Conservation (phyloP, 2,113 vertebrate genomes). For the Etheostoma cragini region DNA sequence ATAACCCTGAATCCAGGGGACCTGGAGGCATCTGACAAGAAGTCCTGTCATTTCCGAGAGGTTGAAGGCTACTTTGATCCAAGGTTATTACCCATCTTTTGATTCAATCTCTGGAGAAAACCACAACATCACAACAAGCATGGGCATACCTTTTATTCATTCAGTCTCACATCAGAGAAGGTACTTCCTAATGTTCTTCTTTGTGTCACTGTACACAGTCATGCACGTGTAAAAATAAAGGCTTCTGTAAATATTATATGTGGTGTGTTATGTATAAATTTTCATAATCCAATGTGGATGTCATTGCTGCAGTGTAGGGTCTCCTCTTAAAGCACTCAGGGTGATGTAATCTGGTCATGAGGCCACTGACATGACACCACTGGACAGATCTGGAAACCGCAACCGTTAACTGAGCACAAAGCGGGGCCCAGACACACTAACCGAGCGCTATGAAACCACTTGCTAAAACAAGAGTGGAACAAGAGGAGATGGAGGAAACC, state of each 20-base stretch:
- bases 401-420: constrained; percentile 35
- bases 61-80: constrained; percentile 31
- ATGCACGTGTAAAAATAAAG: background rate
- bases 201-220: background rate
- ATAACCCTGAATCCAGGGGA: constrained; percentile 56
- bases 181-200: constrained; percentile 18
- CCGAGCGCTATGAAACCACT: constrained; percentile 33
- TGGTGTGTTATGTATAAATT: constrained; percentile 1
- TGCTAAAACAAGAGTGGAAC: constrained; percentile 47
- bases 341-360: constrained; percentile 54
- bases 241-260: background rate
- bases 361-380: constrained; percentile 48
- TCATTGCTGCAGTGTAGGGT: background rate
- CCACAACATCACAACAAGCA: constrained; percentile 27
- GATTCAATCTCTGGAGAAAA: constrained; percentile 48
- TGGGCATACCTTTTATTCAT: constrained; percentile 4
- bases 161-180: constrained; percentile 30
- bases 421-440: constrained; percentile 13
- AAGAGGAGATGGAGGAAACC: constrained; percentile 28
- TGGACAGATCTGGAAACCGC: constrained; percentile 46
- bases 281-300: constrained; percentile 12
- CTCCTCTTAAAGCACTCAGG: constrained; percentile 21
- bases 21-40: constrained; percentile 52
- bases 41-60: constrained; percentile 24
- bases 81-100: constrained; percentile 50